Conservation (phyloP, 1,140 invertebrate genomes). For the Drosophila bocqueti region DNA sequence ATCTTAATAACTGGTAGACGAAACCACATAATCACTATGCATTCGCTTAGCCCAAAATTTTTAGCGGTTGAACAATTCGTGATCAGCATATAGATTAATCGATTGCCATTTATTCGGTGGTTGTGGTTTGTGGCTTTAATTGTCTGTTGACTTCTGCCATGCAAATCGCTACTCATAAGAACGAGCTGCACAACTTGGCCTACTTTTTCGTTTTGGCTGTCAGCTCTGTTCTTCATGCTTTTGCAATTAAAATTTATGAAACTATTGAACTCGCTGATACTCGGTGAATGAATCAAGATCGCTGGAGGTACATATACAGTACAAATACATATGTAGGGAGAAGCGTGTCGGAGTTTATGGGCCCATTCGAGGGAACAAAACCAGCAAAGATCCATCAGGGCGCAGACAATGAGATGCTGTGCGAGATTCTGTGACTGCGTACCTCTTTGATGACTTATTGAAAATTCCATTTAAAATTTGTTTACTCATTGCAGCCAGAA, state of each 20-base stretch:
- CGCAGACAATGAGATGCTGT: slow-evolving; percentile 21
- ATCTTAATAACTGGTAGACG: neutral
- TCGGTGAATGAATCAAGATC: slow-evolving; percentile 66
- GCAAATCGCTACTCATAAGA: slow-evolving; percentile 63
- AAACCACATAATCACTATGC: neutral
- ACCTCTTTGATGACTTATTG: slow-evolving; percentile 80
- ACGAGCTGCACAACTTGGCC: slow-evolving; percentile 62
- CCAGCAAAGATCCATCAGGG: slow-evolving; percentile 55
- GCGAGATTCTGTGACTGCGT: slow-evolving; percentile 18
- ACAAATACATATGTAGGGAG: neutral
- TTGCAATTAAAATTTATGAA: slow-evolving; percentile 81
- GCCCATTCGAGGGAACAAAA: slow-evolving; percentile 39
- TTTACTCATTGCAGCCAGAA: slow-evolving; percentile 78
- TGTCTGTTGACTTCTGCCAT: slow-evolving; percentile 38
- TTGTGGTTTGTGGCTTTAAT: slow-evolving; percentile 44
- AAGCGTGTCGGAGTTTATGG: slow-evolving; percentile 21
- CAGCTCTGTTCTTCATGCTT: slow-evolving; percentile 51
- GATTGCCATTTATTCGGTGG: slow-evolving; percentile 36
- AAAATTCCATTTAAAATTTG: slow-evolving; percentile 84
- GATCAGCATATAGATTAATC: slow-evolving; percentile 49
- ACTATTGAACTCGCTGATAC: slow-evolving; percentile 75
- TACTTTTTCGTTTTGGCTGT: slow-evolving; percentile 51
- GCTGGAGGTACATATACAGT: neutral
- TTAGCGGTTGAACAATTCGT: slow-evolving; percentile 28
- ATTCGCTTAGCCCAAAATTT: slow-evolving; percentile 4